Evolutionary conservation across 1,140 invertebrate genomes (phyloP).

Genomic region (Drosophila nasuta): DNA sequence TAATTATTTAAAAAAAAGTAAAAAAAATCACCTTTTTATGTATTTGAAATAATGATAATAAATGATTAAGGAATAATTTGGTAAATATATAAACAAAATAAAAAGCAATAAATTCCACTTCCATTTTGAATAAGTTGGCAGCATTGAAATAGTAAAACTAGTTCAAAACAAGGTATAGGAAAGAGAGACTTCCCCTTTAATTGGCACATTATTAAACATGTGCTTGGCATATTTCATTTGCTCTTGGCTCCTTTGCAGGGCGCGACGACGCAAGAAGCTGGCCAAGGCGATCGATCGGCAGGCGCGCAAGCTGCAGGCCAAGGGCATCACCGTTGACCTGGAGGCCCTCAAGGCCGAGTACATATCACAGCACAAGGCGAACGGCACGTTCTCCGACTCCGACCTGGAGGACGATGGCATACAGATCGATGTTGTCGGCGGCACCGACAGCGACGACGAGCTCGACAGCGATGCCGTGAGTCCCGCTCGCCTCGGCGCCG

Average conservation of each 20-base stretch:
- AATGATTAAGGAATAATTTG: too few relatives aligned
- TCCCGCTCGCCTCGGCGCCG: constrained; percentile 80
- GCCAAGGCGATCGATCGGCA: constrained; percentile 96
- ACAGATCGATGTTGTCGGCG: constrained; percentile 91
- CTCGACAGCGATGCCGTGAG: constrained; percentile 86
- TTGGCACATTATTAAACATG: neutral
- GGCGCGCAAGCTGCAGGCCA: constrained; percentile 94
- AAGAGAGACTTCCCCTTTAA: too few relatives aligned
- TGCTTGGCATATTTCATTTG: neutral
- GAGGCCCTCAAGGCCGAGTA: constrained; percentile 94
- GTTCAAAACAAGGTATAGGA: too few relatives aligned
- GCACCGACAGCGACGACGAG: constrained; percentile 87
- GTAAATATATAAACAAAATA: too few relatives aligned
- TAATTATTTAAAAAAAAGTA: too few relatives aligned
- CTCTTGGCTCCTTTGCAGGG: constrained; percentile 84
- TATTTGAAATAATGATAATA: too few relatives aligned
- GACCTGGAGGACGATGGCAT: constrained; percentile 89
- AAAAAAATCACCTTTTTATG: too few relatives aligned
- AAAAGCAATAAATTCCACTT: too few relatives aligned
- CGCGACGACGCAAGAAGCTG: constrained; percentile 95
- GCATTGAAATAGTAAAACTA: too few relatives aligned
- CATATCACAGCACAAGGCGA: constrained; percentile 88
- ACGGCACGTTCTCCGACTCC: constrained; percentile 88
- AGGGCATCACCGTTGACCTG: constrained; percentile 94
- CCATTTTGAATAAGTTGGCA: too few relatives aligned